Percentiles rank a stretch among this genome's conserved stretches.
Conservation (phyloP, 2,888 invertebrate species). For the Cybosia mesomella region DNA sequence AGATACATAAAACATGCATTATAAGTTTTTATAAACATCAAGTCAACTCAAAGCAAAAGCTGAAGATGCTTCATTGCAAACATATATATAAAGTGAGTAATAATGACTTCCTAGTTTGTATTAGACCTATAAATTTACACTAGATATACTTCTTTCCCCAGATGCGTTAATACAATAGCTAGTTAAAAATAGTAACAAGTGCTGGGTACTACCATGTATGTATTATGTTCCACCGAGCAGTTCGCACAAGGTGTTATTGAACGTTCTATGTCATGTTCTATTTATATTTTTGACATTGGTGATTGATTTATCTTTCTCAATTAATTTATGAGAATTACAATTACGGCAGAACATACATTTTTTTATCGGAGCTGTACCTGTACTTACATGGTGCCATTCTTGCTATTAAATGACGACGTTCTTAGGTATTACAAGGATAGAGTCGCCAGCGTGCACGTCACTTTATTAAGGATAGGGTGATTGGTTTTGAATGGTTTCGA, state of each 20-base stretch:
- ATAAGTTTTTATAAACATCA: background rate
- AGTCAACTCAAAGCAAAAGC: background rate
- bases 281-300: background rate
- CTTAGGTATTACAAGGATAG: too few relatives aligned
- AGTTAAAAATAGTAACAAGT: conserved; percentile 63
- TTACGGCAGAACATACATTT: too few relatives aligned
- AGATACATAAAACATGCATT: too few relatives aligned
- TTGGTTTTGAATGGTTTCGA: too few relatives aligned
- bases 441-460: too few relatives aligned
- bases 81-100: conserved; percentile 47
- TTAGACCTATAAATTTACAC: conserved; percentile 34
- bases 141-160: conserved; percentile 52
- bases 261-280: conserved; percentile 15
- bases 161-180: conserved; percentile 66
- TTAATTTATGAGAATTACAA: background rate
- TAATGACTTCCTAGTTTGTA: conserved; percentile 67
- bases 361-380: too few relatives aligned
- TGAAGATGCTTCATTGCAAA: conserved; percentile 17
- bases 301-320: background rate
- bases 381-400: too few relatives aligned
- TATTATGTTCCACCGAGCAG: conserved; percentile 31
- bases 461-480: too few relatives aligned
- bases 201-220: conserved; percentile 38
- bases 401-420: too few relatives aligned
- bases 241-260: conserved; percentile 23